phyloP scores from a whole-genome alignment of 1,140 invertebrate species.

The Archivesica marissinica region DNA sequence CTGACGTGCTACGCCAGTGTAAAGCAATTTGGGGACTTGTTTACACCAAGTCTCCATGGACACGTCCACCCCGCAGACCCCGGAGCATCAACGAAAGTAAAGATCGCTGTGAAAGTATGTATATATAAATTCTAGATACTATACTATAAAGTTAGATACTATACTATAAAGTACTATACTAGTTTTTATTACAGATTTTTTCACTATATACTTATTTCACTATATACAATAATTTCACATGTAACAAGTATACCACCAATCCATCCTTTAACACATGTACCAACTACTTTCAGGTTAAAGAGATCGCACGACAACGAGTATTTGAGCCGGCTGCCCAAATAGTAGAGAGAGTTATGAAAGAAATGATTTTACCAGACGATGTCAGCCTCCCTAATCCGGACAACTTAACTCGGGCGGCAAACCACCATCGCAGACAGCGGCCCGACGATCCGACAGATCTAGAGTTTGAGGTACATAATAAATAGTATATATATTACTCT shows the following conservation, averaged over 20 bases:
- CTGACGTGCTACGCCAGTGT: background rate
- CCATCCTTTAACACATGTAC: background rate
- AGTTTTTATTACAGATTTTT: background rate
- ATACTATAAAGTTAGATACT: background rate
- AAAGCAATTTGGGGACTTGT: conserved; percentile 21
- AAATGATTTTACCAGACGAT: conserved; percentile 8
- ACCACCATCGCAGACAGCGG: conserved; percentile 4
- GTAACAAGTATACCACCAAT: background rate
- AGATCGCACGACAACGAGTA: background rate
- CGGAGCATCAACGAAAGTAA: background rate
- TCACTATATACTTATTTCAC: background rate
- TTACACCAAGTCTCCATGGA: background rate
- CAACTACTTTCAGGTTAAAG: conserved; percentile 9
- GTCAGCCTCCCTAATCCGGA: background rate
- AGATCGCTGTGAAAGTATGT: background rate
- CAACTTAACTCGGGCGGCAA: background rate
- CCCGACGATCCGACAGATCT: background rate
- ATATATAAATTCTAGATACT: background rate
- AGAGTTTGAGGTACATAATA: conserved; percentile 3
- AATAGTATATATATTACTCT: background rate
- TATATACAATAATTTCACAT: background rate
- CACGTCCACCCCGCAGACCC: conserved; percentile 17
- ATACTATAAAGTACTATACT: background rate
- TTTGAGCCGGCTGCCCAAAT: background rate
- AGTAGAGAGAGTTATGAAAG: conserved; percentile 13